Conservation (phyloP, 2,797 vertebrate species). For the Tauraco hartlaubi region DNA sequence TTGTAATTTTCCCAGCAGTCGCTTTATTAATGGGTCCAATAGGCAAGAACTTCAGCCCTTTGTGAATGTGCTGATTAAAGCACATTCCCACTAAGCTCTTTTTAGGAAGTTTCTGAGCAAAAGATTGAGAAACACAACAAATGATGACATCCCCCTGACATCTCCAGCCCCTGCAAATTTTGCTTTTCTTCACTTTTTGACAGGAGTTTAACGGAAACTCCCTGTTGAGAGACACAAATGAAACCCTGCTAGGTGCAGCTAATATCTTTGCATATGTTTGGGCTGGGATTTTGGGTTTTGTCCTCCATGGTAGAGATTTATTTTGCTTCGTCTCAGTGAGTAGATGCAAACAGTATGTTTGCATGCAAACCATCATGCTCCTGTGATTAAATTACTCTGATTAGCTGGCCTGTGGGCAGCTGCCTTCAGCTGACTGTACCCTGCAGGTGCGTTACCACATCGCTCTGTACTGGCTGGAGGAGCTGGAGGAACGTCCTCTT, state of each 20-base stretch:
- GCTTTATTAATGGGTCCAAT: not conserved
- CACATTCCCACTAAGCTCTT: not conserved
- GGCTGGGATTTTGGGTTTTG: not conserved
- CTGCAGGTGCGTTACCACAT: not conserved
- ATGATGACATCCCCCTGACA: not conserved
- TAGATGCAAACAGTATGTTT: not conserved
- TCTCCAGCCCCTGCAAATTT: not conserved
- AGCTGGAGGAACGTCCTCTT: not conserved
- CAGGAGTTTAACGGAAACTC: not conserved
- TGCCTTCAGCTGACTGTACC: not conserved
- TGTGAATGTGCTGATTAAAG: not conserved
- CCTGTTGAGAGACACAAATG: not conserved
- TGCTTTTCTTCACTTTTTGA: not conserved
- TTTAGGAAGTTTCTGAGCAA: not conserved
- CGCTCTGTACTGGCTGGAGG: not conserved
- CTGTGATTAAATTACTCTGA: not conserved
- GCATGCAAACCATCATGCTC: not conserved
- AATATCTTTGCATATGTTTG: not conserved
- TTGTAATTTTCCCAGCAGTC: not conserved
- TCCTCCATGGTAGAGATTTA: not conserved
- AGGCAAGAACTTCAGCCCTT: not conserved
- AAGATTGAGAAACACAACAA: not conserved
- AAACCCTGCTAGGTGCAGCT: not conserved
- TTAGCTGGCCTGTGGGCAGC: not conserved
- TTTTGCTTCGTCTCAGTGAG: not conserved